Percentiles rank a stretch among this genome's conserved stretches.
These are phyloP conservation scores for Garra rufa DNA, from an alignment of 2,113 vertebrate genomes.

Conservation along the genomic window DNA sequence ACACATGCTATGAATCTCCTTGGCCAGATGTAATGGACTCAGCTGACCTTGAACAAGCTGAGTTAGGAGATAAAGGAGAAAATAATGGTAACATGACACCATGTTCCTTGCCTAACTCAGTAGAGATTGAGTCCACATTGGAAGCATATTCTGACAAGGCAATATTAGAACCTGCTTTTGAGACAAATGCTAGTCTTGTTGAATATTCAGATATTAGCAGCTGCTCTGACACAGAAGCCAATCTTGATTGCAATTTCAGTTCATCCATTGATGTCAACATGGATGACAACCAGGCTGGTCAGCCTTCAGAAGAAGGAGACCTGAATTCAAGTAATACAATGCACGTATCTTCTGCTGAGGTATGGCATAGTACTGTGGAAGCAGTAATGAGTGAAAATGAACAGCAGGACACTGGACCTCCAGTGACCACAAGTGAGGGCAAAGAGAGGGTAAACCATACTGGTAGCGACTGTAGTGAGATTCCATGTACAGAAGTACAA, in stretches of 20 bases:
- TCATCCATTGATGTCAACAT: slow-evolving; percentile 61
- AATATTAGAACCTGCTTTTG: slow-evolving; percentile 64
- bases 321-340: slow-evolving; percentile 14
- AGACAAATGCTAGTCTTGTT: slow-evolving; percentile 61
- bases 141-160: slow-evolving; percentile 61
- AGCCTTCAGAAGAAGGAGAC: slow-evolving; percentile 42
- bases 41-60: slow-evolving; percentile 54
- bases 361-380: neutral
- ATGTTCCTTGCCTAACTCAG: slow-evolving; percentile 54
- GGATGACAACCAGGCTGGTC: slow-evolving; percentile 11
- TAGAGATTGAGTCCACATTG: slow-evolving; percentile 57
- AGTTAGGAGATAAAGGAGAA: slow-evolving; percentile 42
- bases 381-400: neutral
- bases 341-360: slow-evolving; percentile 31
- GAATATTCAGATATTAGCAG: slow-evolving; percentile 74
- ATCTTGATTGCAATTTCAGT: slow-evolving; percentile 57
- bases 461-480: neutral
- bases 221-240: slow-evolving; percentile 68
- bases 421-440: neutral
- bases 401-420: neutral
- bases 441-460: neutral
- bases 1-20: slow-evolving; percentile 58
- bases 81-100: slow-evolving; percentile 40
- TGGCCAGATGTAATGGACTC: slow-evolving; percentile 64
- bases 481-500: slow-evolving; percentile 31